Percentiles rank a stretch among this genome's conserved stretches.
Conservation (phyloP, 2,888 invertebrate genomes). For the Linnaemya vulpina region DNA sequence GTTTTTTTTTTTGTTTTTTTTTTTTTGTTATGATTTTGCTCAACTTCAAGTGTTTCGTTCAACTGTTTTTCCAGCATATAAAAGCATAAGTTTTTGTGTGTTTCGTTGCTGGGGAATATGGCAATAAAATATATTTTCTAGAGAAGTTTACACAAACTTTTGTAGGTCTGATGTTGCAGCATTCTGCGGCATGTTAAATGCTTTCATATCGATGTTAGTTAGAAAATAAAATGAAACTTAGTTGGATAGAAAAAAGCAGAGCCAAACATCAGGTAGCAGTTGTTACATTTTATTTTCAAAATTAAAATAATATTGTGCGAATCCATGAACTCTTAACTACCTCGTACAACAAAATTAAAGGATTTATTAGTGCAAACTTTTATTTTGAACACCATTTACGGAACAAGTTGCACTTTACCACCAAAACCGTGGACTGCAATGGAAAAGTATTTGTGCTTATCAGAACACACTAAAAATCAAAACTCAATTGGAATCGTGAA, state of each 20-base stretch:
- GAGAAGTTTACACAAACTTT: constrained; percentile 47
- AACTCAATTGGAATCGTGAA: no score
- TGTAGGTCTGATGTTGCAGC: constrained; percentile 65
- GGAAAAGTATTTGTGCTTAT: no score
- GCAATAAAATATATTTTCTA: constrained; percentile 60
- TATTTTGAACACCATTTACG: no score
- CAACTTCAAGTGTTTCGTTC: constrained; percentile 29
- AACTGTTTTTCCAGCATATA: constrained; percentile 26
- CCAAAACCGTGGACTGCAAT: no score
- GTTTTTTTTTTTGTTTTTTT: constrained; percentile 31
- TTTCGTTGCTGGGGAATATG: constrained; percentile 24
- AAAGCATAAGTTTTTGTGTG: constrained; percentile 22
- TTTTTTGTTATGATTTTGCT: background rate
- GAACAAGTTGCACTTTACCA: no score
- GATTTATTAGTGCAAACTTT: no score
- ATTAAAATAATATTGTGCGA: no score
- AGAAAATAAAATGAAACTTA: constrained; percentile 19
- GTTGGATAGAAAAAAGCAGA: background rate
- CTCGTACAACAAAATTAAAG: no score
- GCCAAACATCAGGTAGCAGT: background rate
- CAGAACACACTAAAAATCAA: no score
- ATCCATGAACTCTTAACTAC: no score
- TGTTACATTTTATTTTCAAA: background rate
- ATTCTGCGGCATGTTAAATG: constrained; percentile 53
- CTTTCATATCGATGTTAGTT: constrained; percentile 20